Base-by-base conservation (phyloP, 2,797 vertebrate genomes). In the Alfaro cultratus region DNA sequence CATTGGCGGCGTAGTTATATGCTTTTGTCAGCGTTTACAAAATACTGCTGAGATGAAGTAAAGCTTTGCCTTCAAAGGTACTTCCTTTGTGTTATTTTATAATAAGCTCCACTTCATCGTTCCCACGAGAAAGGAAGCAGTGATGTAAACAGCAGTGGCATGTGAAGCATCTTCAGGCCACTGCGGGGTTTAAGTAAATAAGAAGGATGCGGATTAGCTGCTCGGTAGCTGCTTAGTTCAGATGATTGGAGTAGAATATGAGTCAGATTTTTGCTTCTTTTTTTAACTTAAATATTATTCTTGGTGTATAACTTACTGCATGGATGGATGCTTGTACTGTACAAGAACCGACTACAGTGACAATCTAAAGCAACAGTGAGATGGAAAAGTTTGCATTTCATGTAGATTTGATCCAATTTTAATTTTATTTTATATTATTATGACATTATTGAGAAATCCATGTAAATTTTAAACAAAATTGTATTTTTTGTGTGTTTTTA, bases 81-180 rank as follows among this genome's bases (percentile, higher is more conserved):
- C 81, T 86, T 91, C 82, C 83, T 86, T 36, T 75, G 29, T 12
- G 60, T 68, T 72, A 39, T 83, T 29, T 80, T 75, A 81, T 83
- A 73, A 87, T 85, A 88, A 88, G 74, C 81, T 77, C 73, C 83
- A 84, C 67, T 62, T 70, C 71, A 51, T 89, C 39, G 70, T 93
- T 93, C 92, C 88, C 93, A 94, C 60, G 91, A 94, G 93, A 95
- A 94, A 92, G 93, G 87, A 93, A 90, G 90, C 82, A 46, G 60
- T 78, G 85, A 83, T 86, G 86, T 93, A 94, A 95, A 94, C 92
- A 94, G 46, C 73, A 71, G 57, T 10, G 79, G 81, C 77, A 87
- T 90, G 77, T 79, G 78, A 83, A 84, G 77, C 75, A 85, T 90
- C 83, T 78, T 86, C 68, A 51, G 68, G 23, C 34, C 72, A n/a